A percentile compares a stretch with the other conserved stretches of the same genome.
Conservation (phyloP, 53 echinoderm and acorn worm genomes). For the Paelopatides confundens region DNA sequence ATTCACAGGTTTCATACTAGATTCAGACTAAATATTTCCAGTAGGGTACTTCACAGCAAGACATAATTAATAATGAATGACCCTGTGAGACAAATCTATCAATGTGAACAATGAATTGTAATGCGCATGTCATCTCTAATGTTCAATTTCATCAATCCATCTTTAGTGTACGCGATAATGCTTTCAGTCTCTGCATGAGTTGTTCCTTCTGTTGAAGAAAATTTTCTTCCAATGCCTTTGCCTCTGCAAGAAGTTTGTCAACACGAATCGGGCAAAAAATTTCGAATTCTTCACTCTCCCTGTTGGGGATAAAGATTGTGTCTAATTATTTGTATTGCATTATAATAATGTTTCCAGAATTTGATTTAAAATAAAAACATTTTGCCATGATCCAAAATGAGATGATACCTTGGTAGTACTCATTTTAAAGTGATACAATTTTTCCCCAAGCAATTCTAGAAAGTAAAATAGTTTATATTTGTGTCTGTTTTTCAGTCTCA, state of each 20-base stretch:
- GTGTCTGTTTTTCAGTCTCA: neutral
- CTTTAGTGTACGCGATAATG: slow-evolving; percentile 80
- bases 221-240: slow-evolving; percentile 76
- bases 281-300: slow-evolving; percentile 95
- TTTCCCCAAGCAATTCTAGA: no score
- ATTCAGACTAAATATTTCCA: no score
- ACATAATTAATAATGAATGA: no score
- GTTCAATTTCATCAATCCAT: neutral
- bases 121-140: no score
- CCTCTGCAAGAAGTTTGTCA: slow-evolving; percentile 81
- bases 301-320: slow-evolving; percentile 15
- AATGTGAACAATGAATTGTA: no score
- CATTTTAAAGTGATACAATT: no score
- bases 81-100: no score
- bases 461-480: no score
- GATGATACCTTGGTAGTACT: no score
- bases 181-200: slow-evolving; percentile 72
- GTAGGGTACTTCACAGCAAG: no score
- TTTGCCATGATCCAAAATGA: no score
- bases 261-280: slow-evolving; percentile 71
- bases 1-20: no score
- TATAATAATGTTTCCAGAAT: neutral
- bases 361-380: neutral
- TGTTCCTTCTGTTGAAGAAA: slow-evolving; percentile 81
- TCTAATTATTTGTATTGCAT: neutral